These are phyloP conservation scores for Chironomus riparius DNA, from an alignment of 2,888 invertebrate species.

Conservation along the genomic window DNA sequence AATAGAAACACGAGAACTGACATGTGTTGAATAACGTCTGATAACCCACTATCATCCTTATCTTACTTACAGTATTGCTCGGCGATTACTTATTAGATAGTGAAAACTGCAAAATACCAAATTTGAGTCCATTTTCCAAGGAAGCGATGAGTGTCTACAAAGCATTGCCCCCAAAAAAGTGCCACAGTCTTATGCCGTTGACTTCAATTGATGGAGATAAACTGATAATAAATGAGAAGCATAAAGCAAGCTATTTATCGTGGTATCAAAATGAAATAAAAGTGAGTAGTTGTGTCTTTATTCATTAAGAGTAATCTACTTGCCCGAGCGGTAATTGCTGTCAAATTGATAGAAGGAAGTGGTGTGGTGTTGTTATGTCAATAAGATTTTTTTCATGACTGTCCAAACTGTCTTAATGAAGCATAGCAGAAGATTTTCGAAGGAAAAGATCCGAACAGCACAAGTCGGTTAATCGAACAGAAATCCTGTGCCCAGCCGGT, in stretches of 20 bases:
- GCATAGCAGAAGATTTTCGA: too few species aligned
- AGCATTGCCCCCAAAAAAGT: constrained; percentile 46
- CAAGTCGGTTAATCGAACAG: too few species aligned
- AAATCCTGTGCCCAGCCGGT: too few species aligned
- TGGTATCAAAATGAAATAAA: constrained; percentile 31
- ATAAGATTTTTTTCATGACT: too few species aligned
- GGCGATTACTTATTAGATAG: constrained; percentile 45
- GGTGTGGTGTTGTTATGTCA: too few species aligned
- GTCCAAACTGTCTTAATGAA: too few species aligned
- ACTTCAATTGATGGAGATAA: constrained; percentile 34
- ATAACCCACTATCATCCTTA: not conserved
- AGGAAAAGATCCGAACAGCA: too few species aligned
- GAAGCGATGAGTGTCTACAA: constrained; percentile 48
- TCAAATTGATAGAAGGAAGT: too few species aligned
- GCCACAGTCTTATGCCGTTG: constrained; percentile 39
- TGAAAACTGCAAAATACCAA: constrained; percentile 54
- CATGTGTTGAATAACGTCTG: not conserved
- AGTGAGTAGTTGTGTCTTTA: not conserved
- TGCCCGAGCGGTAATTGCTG: not conserved
- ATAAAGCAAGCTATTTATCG: not conserved
- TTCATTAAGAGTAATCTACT: not conserved
- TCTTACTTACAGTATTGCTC: constrained; percentile 28
- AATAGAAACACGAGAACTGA: too few species aligned
- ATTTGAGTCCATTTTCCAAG: constrained; percentile 50
- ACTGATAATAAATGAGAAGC: constrained; percentile 33